Conservation (phyloP, 2,113 vertebrate species). For the Serilophus lunatus region DNA sequence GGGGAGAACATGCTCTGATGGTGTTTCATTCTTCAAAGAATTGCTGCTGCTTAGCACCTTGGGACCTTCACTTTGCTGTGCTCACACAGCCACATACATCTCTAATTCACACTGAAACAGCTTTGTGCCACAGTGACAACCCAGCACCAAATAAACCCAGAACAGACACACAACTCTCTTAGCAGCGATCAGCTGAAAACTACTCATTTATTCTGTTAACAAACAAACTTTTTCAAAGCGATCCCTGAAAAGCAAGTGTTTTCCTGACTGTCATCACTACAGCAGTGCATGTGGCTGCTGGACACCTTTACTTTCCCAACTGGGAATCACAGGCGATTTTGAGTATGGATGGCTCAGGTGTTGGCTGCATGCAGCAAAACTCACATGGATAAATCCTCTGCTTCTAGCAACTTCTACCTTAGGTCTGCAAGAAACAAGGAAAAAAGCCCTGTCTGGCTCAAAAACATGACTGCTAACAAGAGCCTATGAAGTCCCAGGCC, state of each 20-base stretch:
- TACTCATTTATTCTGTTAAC: conserved; percentile 7
- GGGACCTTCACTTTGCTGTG: neutral
- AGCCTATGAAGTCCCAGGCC: neutral
- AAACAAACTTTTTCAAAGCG: conserved; percentile 7
- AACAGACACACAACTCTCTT: neutral
- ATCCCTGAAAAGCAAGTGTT: conserved; percentile 8
- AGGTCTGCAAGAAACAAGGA: neutral
- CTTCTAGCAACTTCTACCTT: conserved; percentile 6
- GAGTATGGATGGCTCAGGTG: neutral
- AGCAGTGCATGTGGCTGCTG: neutral
- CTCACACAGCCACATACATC: neutral
- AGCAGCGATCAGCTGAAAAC: neutral
- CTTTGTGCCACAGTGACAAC: neutral
- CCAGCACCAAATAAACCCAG: neutral
- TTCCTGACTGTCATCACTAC: conserved; percentile 14
- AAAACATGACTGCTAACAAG: neutral
- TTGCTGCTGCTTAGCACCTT: neutral
- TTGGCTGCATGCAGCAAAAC: neutral
- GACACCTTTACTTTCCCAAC: neutral
- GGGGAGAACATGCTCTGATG: neutral
- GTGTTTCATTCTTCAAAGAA: neutral
- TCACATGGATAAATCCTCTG: neutral
- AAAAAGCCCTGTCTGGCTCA: neutral
- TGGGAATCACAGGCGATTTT: neutral
- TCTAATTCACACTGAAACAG: neutral